These are phyloP conservation scores for Podilymbus podiceps DNA, from an alignment of 2,113 vertebrate species.

Conservation along the genomic window DNA sequence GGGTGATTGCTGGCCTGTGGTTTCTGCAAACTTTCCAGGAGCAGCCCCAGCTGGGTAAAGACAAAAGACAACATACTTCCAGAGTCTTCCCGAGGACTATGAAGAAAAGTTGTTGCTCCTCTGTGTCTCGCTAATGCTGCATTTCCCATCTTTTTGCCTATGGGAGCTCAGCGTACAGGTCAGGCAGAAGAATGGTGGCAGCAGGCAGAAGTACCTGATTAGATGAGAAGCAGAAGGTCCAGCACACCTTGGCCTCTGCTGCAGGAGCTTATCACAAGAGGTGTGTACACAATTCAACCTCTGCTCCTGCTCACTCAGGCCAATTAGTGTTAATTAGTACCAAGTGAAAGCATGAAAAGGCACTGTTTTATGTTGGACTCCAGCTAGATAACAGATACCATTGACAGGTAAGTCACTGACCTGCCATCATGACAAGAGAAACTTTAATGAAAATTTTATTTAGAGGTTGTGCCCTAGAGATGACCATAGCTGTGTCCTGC, in stretches of 20 bases:
- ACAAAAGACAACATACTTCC: neutral
- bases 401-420: neutral
- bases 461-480: neutral
- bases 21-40: conserved; percentile 54
- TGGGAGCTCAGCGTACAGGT: neutral
- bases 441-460: neutral
- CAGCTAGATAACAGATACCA: neutral
- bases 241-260: neutral
- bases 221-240: neutral
- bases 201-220: neutral
- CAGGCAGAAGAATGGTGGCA: neutral
- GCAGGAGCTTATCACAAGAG: neutral
- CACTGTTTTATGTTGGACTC: neutral
- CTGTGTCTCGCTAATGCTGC: neutral
- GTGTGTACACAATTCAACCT: neutral
- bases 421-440: neutral
- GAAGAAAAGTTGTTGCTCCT: neutral
- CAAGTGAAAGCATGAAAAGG: neutral
- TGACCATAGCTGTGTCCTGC: neutral
- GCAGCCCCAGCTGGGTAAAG: neutral
- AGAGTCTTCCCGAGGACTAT: neutral
- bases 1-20: neutral
- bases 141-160: neutral
- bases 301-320: neutral
- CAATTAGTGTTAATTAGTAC: neutral